Conservation (phyloP, 1,140 invertebrate species). For the Calycopis cecrops region DNA sequence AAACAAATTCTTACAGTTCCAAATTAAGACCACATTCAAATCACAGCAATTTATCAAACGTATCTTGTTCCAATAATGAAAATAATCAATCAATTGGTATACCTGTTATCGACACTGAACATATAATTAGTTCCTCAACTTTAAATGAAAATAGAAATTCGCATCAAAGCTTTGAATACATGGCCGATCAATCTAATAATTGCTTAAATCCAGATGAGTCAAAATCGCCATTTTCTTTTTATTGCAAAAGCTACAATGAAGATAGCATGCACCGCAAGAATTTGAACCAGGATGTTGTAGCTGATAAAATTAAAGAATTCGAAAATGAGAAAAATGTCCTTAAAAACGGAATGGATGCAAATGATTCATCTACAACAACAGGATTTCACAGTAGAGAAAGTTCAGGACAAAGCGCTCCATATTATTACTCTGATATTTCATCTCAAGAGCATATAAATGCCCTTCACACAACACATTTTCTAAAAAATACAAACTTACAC, state of each 20-base stretch:
- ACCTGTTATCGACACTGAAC: neutral
- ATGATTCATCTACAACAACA: conserved; percentile 48
- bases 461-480: conserved; percentile 56
- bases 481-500: conserved; percentile 70
- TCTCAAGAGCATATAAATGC: conserved; percentile 72
- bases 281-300: conserved; percentile 50
- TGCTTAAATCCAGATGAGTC: conserved; percentile 51
- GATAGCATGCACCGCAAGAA: conserved; percentile 57
- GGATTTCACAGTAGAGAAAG: conserved; percentile 72
- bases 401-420: conserved; percentile 82
- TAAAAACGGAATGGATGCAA: conserved; percentile 43
- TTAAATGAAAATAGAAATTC: neutral
- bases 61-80: no score
- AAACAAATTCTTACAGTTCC: conserved; percentile 20
- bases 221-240: conserved; percentile 66
- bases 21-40: conserved; percentile 1
- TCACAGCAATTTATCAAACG: no score
- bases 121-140: neutral
- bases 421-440: conserved; percentile 91
- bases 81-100: neutral
- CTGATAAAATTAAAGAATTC: conserved; percentile 69
- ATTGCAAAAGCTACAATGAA: conserved; percentile 63
- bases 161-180: neutral
- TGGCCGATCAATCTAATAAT: neutral
- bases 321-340: conserved; percentile 55